Evolutionary conservation across 2,797 vertebrate species (phyloP).

Genomic region (Periophthalmus magnuspinnatus): DNA sequence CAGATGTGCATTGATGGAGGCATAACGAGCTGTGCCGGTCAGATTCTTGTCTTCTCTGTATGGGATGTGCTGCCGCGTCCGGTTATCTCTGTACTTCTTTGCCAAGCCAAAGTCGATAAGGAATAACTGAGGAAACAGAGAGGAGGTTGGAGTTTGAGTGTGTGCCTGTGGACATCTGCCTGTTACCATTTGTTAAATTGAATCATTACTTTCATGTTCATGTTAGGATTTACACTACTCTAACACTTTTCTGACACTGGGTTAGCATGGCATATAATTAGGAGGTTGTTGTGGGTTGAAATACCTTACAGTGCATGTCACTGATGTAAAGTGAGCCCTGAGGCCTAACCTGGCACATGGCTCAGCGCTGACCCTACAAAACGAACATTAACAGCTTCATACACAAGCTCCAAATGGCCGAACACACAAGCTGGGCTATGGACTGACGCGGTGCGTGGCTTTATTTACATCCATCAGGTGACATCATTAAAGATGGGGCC

Average conservation of each 20-base stretch:
- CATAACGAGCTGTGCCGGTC: slow-evolving; percentile 98
- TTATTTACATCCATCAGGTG: neutral
- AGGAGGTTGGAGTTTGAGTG: neutral
- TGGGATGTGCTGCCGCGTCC: slow-evolving; percentile 99
- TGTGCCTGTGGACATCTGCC: neutral
- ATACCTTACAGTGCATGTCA: neutral
- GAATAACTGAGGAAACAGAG: slow-evolving; percentile 86
- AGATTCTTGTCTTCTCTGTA: slow-evolving; percentile 99
- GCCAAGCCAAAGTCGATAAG: slow-evolving; percentile 99
- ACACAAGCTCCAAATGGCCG: slow-evolving; percentile 7
- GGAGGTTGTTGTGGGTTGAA: neutral
- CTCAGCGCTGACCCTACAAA: neutral
- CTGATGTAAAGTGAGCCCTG: neutral
- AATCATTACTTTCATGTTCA: neutral
- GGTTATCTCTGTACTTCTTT: slow-evolving; percentile 99
- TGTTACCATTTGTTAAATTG: neutral
- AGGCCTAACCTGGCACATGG: neutral
- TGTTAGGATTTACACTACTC: neutral
- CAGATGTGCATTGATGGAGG: slow-evolving; percentile 98
- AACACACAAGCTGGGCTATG: slow-evolving; percentile 4
- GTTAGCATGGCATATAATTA: neutral
- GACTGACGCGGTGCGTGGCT: slow-evolving; percentile 1
- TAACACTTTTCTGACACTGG: neutral
- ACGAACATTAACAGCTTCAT: neutral
- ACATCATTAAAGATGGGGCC: slow-evolving; percentile 13